phyloP scores from a whole-genome alignment of 2,888 invertebrate species.

The Marronus borbonicus region DNA sequence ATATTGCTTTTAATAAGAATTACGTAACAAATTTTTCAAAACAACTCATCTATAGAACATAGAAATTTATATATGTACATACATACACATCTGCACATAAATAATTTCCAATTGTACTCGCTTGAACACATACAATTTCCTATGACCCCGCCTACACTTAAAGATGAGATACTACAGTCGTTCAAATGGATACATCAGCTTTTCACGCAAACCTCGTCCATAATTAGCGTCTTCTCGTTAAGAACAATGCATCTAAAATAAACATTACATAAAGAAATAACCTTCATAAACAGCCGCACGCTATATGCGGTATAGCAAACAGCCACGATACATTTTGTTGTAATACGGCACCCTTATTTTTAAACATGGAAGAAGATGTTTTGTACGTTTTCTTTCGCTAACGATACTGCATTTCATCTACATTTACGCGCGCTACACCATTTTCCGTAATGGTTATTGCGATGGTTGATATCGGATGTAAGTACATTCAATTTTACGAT shows the following conservation, averaged over 20 bases:
- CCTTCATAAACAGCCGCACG: background rate
- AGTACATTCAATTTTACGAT: slow-evolving; percentile 8
- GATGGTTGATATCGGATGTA: slow-evolving; percentile 14
- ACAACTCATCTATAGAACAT: background rate
- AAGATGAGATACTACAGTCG: slow-evolving; percentile 10
- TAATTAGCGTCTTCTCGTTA: slow-evolving; percentile 20
- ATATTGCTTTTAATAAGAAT: background rate
- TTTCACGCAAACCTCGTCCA: slow-evolving; percentile 13
- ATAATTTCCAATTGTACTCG: background rate
- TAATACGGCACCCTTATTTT: slow-evolving; percentile 2
- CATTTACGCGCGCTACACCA: slow-evolving; percentile 1
- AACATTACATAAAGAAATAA: slow-evolving; percentile 9
- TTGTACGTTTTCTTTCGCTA: slow-evolving; percentile 16
- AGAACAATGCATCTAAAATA: slow-evolving; percentile 23
- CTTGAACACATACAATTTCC: background rate
- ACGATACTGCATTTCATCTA: slow-evolving; percentile 16
- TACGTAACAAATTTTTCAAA: background rate
- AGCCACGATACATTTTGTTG: background rate
- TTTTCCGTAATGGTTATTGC: slow-evolving; percentile 20
- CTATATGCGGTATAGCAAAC: background rate
- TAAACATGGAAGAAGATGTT: background rate
- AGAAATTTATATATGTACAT: background rate
- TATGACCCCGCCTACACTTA: background rate
- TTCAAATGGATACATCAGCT: slow-evolving; percentile 3
- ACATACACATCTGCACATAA: background rate